Conservation (phyloP, 2,113 vertebrate genomes). For the Lasiurus cinereus region DNA sequence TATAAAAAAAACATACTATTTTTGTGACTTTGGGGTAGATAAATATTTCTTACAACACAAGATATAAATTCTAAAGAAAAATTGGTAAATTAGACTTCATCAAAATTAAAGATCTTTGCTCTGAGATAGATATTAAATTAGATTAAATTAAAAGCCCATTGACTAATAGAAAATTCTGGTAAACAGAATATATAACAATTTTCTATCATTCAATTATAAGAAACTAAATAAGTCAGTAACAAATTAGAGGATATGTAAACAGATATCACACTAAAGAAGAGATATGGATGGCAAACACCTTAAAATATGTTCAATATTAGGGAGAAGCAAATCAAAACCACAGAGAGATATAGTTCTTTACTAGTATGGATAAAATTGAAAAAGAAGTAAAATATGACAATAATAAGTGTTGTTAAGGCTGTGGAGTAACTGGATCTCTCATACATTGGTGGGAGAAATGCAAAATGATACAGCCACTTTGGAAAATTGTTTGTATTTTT, state of each 20-base stretch:
- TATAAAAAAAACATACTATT: neutral
- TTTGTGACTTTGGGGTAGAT: neutral
- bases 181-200: neutral
- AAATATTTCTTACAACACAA: neutral
- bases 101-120: slow-evolving; percentile 17
- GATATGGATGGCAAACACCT: neutral
- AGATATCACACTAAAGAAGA: neutral
- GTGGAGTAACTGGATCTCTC: neutral
- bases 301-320: neutral
- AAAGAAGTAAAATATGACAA: neutral
- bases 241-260: slow-evolving; percentile 17
- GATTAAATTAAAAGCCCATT: neutral
- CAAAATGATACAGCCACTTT: slow-evolving; percentile 22
- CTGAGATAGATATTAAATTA: neutral
- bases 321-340: slow-evolving; percentile 20
- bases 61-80: neutral
- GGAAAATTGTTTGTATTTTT: slow-evolving; percentile 30
- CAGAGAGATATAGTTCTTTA: neutral
- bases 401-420: neutral
- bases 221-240: neutral
- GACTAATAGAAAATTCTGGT: neutral
- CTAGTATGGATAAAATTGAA: neutral
- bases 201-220: neutral
- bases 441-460: neutral
- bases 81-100: neutral